These are phyloP conservation scores for Xylota sylvarum DNA, from an alignment of 2,888 invertebrate species.

Conservation along the genomic window DNA sequence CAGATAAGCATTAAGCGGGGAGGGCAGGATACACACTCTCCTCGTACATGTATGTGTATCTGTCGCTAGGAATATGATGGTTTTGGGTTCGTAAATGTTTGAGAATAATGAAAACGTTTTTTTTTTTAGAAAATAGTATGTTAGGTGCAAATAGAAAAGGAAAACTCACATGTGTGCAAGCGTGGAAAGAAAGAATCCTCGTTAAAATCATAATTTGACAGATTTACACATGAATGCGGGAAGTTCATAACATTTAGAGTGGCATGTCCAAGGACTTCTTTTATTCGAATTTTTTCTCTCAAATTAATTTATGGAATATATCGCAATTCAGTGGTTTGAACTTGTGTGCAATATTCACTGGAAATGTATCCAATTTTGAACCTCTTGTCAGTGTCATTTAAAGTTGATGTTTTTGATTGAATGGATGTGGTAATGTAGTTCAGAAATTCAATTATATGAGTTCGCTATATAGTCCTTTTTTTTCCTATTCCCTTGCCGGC, in stretches of 20 bases:
- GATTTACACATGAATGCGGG: conserved; percentile 6
- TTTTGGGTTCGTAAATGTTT: conserved; percentile 8
- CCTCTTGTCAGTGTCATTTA: too few species aligned
- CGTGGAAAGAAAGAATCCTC: background rate
- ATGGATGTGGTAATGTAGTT: too few species aligned
- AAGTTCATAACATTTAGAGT: background rate
- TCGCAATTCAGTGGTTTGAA: too few species aligned
- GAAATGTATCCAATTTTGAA: too few species aligned
- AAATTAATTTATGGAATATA: too few species aligned
- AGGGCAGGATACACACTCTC: conserved; percentile 16
- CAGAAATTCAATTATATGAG: too few species aligned
- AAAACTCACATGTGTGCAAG: background rate
- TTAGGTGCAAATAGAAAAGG: background rate
- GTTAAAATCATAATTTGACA: conserved; percentile 23
- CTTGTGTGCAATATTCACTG: too few species aligned
- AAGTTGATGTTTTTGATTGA: too few species aligned
- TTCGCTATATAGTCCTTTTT: too few species aligned
- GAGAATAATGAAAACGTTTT: conserved; percentile 30
- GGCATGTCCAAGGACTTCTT: background rate
- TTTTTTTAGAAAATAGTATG: background rate
- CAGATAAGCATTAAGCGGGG: conserved; percentile 50
- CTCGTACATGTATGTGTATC: too few species aligned
- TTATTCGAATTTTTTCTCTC: background rate
- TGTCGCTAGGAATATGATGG: background rate
- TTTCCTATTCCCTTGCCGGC: too few species aligned